These are phyloP conservation scores for Eudemis profundana DNA, from an alignment of 2,888 invertebrate genomes.

Conservation along the genomic window DNA sequence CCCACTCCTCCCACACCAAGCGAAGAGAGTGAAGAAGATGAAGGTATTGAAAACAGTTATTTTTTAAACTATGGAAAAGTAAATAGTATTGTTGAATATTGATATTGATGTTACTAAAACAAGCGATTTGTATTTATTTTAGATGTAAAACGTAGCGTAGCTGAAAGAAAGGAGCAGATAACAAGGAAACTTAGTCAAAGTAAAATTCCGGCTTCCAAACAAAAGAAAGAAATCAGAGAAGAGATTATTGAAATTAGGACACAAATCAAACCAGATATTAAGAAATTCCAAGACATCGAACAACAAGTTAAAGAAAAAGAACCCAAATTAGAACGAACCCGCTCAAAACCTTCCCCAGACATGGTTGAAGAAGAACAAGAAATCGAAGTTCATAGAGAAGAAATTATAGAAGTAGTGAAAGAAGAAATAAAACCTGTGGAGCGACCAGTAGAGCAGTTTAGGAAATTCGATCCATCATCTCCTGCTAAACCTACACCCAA, in stretches of 20 bases:
- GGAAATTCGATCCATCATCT: slow-evolving; percentile 78
- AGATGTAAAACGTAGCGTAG: slow-evolving; percentile 88
- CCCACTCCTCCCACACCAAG: slow-evolving; percentile 70
- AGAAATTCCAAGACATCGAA: slow-evolving; percentile 82
- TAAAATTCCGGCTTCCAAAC: slow-evolving; percentile 89
- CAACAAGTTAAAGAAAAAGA: slow-evolving; percentile 78
- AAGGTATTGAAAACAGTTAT: slow-evolving; percentile 62
- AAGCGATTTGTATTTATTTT: slow-evolving; percentile 38
- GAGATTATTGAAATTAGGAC: slow-evolving; percentile 90
- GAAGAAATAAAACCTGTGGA: slow-evolving; percentile 70
- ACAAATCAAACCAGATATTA: slow-evolving; percentile 86
- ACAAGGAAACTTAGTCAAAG: slow-evolving; percentile 89
- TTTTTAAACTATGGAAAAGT: not conserved
- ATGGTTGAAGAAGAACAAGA: slow-evolving; percentile 67
- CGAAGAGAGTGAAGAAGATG: slow-evolving; percentile 84
- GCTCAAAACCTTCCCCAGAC: slow-evolving; percentile 76
- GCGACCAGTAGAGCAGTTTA: slow-evolving; percentile 72
- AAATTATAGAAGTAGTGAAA: slow-evolving; percentile 58
- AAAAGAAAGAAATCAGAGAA: slow-evolving; percentile 90
- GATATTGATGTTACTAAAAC: not conserved
- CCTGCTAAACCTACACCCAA: slow-evolving; percentile 82
- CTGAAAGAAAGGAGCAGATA: slow-evolving; percentile 91
- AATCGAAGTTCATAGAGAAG: slow-evolving; percentile 57
- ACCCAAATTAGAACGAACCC: slow-evolving; percentile 71
- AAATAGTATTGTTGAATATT: too few species aligned